Evolutionary conservation across 2,888 invertebrate species (phyloP).

Genomic region (Nomada fabriciana): DNA sequence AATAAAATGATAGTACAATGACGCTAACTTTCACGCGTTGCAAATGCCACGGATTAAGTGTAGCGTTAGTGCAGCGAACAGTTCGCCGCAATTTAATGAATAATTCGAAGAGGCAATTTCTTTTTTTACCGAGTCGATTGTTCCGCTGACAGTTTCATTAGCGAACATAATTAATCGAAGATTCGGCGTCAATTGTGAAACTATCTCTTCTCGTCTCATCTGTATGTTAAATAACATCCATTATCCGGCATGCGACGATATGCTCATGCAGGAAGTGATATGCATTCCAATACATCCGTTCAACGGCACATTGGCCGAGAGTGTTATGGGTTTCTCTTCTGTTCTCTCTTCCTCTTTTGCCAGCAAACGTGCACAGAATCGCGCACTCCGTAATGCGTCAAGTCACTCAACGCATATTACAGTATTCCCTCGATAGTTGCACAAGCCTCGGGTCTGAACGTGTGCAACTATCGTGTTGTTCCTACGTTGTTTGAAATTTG

Average conservation of each 20-base stretch:
- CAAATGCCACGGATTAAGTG: not conserved
- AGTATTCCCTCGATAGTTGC: too few species aligned
- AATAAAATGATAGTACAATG: conserved; percentile 8
- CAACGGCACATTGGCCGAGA: conserved; percentile 73
- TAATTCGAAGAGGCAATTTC: not conserved
- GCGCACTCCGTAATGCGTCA: conserved; percentile 6
- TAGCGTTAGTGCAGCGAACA: not conserved
- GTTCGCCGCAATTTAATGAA: too few species aligned
- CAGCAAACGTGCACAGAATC: conserved; percentile 16
- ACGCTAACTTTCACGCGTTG: conserved; percentile 15
- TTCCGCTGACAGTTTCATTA: not conserved
- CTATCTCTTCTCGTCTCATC: conserved; percentile 14
- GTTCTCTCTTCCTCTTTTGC: conserved; percentile 42
- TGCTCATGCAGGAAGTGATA: conserved; percentile 73
- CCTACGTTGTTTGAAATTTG: too few species aligned
- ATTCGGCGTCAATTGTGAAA: conserved; percentile 15
- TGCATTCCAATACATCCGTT: conserved; percentile 73
- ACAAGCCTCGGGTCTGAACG: too few species aligned
- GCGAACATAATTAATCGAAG: not conserved
- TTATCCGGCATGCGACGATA: conserved; percentile 39
- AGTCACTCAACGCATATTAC: conserved; percentile 41
- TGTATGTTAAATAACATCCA: conserved; percentile 50
- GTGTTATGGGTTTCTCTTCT: conserved; percentile 46
- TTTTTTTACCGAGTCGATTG: not conserved
- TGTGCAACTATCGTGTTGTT: too few species aligned